Conservation (phyloP, 1,140 invertebrate genomes). For the Eupeodes corollae region DNA sequence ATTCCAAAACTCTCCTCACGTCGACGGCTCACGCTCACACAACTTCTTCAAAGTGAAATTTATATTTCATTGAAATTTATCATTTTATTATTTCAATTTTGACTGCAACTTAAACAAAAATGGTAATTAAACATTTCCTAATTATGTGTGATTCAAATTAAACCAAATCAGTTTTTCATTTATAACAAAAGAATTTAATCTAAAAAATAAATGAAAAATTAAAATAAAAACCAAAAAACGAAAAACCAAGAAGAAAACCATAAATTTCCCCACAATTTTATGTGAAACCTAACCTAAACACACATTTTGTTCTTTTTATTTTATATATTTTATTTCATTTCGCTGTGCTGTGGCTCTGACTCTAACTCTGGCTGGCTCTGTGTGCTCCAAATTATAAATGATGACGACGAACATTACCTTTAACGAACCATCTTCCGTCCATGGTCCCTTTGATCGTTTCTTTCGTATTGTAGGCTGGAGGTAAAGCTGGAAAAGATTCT, state of each 20-base stretch:
- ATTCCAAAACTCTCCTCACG: slow-evolving; percentile 5
- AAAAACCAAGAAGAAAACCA: no score
- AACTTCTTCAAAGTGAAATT: slow-evolving; percentile 1
- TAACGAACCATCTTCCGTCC: no score
- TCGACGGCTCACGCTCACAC: no score
- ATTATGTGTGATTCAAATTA: no score
- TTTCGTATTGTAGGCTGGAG: slow-evolving; percentile 96
- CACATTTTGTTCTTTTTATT: slow-evolving; percentile 2
- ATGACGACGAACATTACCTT: slow-evolving; percentile 10
- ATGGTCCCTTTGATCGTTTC: no score
- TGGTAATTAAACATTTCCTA: no score
- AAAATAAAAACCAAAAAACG: no score
- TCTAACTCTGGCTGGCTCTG: slow-evolving; percentile 6
- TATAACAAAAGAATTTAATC: no score
- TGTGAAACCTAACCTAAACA: slow-evolving; percentile 23
- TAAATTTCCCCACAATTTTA: no score
- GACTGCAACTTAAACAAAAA: neutral
- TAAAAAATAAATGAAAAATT: no score
- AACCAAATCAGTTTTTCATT: no score
- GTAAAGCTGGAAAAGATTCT: slow-evolving; percentile 99
- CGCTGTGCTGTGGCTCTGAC: slow-evolving; percentile 2
- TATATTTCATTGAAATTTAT: slow-evolving; percentile 2
- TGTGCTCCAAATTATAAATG: slow-evolving; percentile 11
- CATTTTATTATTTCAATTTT: slow-evolving; percentile 7
- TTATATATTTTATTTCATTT: neutral